Percentiles rank a stretch among this genome's conserved stretches.
Evolutionary conservation across 2,113 vertebrate species (phyloP).

Genomic region (Cottus gobio): DNA sequence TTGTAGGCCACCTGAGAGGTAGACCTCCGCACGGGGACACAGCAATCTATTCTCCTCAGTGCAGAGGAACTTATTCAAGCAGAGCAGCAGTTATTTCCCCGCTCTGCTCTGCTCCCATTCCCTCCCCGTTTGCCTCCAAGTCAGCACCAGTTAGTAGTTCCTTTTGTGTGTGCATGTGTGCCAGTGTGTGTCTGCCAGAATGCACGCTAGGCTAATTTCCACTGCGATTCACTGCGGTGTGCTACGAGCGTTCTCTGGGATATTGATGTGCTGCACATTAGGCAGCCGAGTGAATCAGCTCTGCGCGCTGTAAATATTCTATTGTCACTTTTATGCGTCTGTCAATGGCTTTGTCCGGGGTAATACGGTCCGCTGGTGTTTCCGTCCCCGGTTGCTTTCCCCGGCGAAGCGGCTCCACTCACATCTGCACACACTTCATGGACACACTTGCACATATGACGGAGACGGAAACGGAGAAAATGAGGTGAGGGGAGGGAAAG

Average conservation of each 20-base stretch:
- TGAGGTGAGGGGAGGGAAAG: conserved; percentile 54
- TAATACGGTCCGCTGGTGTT: conserved; percentile 71
- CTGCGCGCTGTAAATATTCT: conserved; percentile 77
- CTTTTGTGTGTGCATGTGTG: conserved; percentile 3
- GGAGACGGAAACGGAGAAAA: conserved; percentile 69
- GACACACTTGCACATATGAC: conserved; percentile 43
- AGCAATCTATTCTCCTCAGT: conserved; percentile 70
- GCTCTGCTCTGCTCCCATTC: conserved; percentile 58
- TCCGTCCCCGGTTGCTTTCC: conserved; percentile 68
- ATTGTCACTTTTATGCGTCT: conserved; percentile 79
- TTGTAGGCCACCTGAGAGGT: conserved; percentile 77
- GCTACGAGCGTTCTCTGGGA: conserved; percentile 66
- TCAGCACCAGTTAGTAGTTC: conserved; percentile 73
- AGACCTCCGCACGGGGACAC: conserved; percentile 48
- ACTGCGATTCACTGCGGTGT: conserved; percentile 55
- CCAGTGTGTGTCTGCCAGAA: conserved; percentile 26
- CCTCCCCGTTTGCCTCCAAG: conserved; percentile 71
- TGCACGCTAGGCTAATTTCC: conserved; percentile 66
- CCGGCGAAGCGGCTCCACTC: conserved; percentile 42
- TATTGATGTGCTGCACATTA: conserved; percentile 78
- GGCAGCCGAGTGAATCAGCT: conserved; percentile 68
- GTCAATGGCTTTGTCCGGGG: conserved; percentile 76
- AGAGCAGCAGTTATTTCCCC: conserved; percentile 74
- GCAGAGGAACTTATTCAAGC: conserved; percentile 73
- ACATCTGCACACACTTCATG: conserved; percentile 54